A percentile compares a stretch with the other conserved stretches of the same genome.
Conservation (phyloP, 1,140 invertebrate species). For the Lucilia sericata region DNA sequence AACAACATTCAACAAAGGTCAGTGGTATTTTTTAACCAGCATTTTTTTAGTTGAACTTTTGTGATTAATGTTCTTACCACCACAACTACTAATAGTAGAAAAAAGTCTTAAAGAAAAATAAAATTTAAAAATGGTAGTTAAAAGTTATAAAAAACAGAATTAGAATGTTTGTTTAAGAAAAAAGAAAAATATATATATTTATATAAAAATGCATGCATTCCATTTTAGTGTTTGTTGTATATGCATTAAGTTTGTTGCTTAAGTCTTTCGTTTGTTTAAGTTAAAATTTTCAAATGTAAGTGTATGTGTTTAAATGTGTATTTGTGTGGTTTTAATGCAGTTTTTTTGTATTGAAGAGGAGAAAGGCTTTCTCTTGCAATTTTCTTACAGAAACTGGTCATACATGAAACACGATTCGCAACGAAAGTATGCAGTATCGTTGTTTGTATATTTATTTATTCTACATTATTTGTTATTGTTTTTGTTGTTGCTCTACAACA, state of each 20-base stretch:
- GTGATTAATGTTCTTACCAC: slow-evolving; percentile 7
- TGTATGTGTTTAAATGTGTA: not conserved
- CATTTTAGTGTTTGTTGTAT: not conserved
- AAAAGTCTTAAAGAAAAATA: not conserved
- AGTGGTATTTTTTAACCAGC: not conserved
- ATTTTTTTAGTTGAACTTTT: slow-evolving; percentile 17
- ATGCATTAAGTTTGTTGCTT: not conserved
- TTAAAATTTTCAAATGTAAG: not conserved
- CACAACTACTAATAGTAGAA: not conserved
- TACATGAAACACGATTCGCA: slow-evolving; percentile 44
- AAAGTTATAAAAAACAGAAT: not conserved
- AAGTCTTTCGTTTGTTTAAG: not conserved
- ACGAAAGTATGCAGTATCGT: slow-evolving; percentile 34
- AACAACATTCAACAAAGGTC: not conserved
- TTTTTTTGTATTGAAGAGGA: not conserved
- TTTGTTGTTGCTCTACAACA: not conserved
- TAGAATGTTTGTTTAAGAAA: slow-evolving; percentile 11
- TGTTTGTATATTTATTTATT: not conserved
- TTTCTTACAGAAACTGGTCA: slow-evolving; percentile 42
- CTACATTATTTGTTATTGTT: not conserved
- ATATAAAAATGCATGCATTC: not conserved
- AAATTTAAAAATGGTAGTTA: not conserved
- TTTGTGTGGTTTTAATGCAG: not conserved
- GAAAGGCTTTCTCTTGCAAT: slow-evolving; percentile 40
- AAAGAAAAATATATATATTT: not conserved